phyloP scores from a whole-genome alignment of 1,140 invertebrate species.

The Orius insidiosus region DNA sequence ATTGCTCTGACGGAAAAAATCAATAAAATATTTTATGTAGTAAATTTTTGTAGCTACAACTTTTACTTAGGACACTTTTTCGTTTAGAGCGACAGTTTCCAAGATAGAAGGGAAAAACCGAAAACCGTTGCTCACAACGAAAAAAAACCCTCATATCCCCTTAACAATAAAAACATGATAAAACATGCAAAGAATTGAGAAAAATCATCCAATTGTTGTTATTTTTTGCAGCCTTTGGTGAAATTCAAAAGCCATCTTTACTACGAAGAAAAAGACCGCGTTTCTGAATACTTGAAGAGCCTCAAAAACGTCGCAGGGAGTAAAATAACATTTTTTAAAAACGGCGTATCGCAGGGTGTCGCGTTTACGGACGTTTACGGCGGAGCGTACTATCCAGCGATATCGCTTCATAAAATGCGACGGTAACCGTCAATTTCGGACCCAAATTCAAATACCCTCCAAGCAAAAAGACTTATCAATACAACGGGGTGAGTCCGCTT shows the following conservation, averaged over 20 bases:
- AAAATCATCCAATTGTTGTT: too few relatives aligned
- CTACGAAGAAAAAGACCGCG: slow-evolving; percentile 94
- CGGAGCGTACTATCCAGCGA: slow-evolving; percentile 85
- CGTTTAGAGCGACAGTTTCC: too few relatives aligned
- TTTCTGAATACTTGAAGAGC: slow-evolving; percentile 65
- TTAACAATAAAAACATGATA: too few relatives aligned
- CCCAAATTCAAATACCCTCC: slow-evolving; percentile 83
- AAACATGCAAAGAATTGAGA: too few relatives aligned
- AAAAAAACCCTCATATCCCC: too few relatives aligned
- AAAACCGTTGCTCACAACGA: too few relatives aligned
- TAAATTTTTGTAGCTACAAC: too few relatives aligned
- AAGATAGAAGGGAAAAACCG: too few relatives aligned
- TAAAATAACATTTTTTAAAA: slow-evolving; percentile 86
- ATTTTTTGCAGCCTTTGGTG: slow-evolving; percentile 63
- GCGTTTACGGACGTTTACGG: slow-evolving; percentile 74
- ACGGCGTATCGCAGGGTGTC: slow-evolving; percentile 69
- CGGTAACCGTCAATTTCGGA: slow-evolving; percentile 89
- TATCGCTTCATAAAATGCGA: slow-evolving; percentile 84
- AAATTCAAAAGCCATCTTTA: slow-evolving; percentile 97
- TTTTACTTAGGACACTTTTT: too few relatives aligned
- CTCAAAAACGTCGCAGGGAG: slow-evolving; percentile 55
- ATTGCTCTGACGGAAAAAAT: too few relatives aligned
- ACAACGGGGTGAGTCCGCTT: slow-evolving; percentile 71
- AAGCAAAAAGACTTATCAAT: slow-evolving; percentile 36
- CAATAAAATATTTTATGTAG: too few relatives aligned